Evolutionary conservation across 2,888 invertebrate species (phyloP), one percentile per base, ranked within the genome.

Genomic region (Camponotus fellah): DNA sequence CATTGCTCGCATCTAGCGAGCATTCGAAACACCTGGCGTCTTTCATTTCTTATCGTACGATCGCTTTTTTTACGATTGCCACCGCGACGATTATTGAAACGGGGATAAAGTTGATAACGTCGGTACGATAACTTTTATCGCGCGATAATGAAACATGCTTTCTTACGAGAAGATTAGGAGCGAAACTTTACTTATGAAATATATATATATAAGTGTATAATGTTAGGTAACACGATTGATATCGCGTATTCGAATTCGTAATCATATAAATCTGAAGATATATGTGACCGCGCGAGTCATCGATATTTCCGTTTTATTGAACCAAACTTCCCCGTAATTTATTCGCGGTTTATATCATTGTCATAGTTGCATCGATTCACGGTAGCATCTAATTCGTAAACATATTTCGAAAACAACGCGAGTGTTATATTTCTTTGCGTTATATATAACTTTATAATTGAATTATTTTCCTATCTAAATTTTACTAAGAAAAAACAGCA

Each of bases 261-360:
- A 62, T 75, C 62, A 1, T 14, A 3, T 9, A 8, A 58, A 58
- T 66, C n/a, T 26, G 40, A 56, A 53, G 1, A 9, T 76, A 9
- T 76, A 53, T 21, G 46, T 12, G 14, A n/a, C 5, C 6, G 40
- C 66, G 12, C 21, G 56, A 77, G 32, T 68, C 58, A 68, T n/a
- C 32, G 56, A 66, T 66, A 77, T 77, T 66, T 66, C 14, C 12
- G 76, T 76, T 76, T 32, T 34, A 58, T 58, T 68, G 32, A 43
- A 12, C 5, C 8, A 58, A 66, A 58, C 10, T 40, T 68, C 32
- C n/a, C 26, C 9, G 17, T 40, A 68, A 56, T 26, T 58, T n/a
- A 34, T 74, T 40, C 17, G 8, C 9, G n/a, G 6, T 37, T 37
- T 12, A 10, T 46, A 17, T 64, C 75, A 21, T 34, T 49, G 21